Percentiles rank a stretch among this genome's conserved stretches.
phyloP scores from a whole-genome alignment of 2,797 vertebrate genomes.

The Helicolenus hilgendorfi region DNA sequence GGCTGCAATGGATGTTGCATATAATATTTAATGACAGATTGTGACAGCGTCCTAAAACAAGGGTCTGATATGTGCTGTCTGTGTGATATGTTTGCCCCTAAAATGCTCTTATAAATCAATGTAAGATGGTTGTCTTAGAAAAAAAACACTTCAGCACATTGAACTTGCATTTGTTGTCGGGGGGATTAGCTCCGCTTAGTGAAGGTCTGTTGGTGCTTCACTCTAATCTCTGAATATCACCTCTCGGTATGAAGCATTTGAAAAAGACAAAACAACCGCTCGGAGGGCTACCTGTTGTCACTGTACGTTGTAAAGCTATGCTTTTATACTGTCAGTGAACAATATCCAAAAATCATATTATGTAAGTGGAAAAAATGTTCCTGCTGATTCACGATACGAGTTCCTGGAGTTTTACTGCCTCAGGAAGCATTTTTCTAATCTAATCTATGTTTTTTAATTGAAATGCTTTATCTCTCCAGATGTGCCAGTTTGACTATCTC shows the following conservation, averaged over 20 bases:
- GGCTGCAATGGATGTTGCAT: slow-evolving; percentile 10
- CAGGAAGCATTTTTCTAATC: slow-evolving; percentile 60
- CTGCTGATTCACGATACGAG: slow-evolving; percentile 32
- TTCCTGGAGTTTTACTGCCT: slow-evolving; percentile 42
- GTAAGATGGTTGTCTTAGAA: not conserved
- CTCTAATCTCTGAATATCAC: not conserved
- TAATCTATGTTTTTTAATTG: slow-evolving; percentile 73
- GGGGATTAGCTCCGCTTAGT: not conserved
- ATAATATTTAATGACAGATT: slow-evolving; percentile 36
- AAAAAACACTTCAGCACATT: not conserved
- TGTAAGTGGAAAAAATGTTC: slow-evolving; percentile 10
- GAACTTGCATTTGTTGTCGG: not conserved
- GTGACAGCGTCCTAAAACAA: slow-evolving; percentile 9
- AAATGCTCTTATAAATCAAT: slow-evolving; percentile 8
- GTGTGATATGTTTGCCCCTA: not conserved
- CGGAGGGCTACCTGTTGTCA: not conserved
- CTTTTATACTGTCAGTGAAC: not conserved
- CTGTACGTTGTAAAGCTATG: not conserved
- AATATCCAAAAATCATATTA: slow-evolving; percentile 19
- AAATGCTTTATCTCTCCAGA: slow-evolving; percentile 73
- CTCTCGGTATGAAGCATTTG: not conserved
- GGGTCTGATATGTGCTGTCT: not conserved
- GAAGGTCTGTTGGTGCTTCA: not conserved
- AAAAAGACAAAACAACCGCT: not conserved
- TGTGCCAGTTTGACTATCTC: slow-evolving; percentile 39